Conservation (phyloP, 1,140 invertebrate species). For the Tribolium castaneum region DNA sequence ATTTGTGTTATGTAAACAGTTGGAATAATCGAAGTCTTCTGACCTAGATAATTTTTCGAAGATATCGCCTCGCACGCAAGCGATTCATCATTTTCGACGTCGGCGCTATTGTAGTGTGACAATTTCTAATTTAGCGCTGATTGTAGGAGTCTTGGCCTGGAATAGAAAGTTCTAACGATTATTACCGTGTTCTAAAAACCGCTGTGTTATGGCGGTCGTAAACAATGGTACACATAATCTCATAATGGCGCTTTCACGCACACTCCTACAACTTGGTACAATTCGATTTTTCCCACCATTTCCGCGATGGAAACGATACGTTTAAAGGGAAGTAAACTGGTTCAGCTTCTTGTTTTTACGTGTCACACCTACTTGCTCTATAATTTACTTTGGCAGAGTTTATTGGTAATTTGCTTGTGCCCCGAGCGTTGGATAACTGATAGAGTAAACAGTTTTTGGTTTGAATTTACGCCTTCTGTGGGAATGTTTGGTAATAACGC, state of each 20-base stretch:
- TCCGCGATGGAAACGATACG: neutral
- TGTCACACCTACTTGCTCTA: neutral
- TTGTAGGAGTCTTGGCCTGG: neutral
- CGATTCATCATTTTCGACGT: no score
- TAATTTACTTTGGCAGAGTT: neutral
- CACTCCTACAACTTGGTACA: constrained; percentile 1
- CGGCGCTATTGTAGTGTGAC: neutral
- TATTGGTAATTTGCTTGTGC: neutral
- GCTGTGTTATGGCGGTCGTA: neutral
- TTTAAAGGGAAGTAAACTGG: neutral
- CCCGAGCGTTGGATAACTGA: neutral
- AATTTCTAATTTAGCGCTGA: neutral
- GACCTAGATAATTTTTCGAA: neutral
- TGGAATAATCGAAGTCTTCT: neutral
- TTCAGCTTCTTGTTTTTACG: constrained; percentile 1
- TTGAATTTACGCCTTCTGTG: neutral
- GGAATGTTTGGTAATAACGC: neutral
- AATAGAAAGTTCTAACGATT: constrained; percentile 14
- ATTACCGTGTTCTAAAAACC: constrained; percentile 6
- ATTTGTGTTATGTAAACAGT: neutral
- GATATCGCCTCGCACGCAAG: no score
- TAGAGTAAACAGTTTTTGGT: neutral
- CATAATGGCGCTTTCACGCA: constrained; percentile 11
- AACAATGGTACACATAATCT: constrained; percentile 12
- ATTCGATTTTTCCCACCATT: neutral